Evolutionary conservation across 1,140 invertebrate species (phyloP), one percentile per base, ranked within the genome.

Genomic region (Drosophila setifemur): DNA sequence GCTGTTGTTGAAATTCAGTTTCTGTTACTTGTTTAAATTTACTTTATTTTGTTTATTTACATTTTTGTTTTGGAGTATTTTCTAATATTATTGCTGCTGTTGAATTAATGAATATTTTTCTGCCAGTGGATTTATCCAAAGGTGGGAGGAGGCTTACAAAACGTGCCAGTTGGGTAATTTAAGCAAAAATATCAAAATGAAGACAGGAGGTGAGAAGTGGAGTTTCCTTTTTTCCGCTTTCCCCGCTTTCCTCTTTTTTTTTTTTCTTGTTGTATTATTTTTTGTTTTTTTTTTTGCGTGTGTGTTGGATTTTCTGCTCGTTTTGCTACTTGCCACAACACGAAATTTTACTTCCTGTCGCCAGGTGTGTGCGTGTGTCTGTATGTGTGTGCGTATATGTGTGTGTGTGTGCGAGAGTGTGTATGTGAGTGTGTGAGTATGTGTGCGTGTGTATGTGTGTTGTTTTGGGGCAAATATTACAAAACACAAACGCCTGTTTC

Each of bases 401-500:
- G n/a, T n/a, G n/a, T n/a, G n/a, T n/a, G n/a, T 9, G 23, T 14
- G 21, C 35, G 3, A 7, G 40, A 8, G 23, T n/a, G 8, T 6
- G 26, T 4, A 6, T n/a, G 45, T 14, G 18, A 7, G 8, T 9
- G 31, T 42, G 47, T 18, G 53, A 23, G 53, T 9, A 29, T 23
- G 40, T 44, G 44, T 40, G 50, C 53, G 39, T 43, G 31, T 31
- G 50, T 33, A 53, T 28, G 45, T 60, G 50, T 60, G 68, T 73
- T 82, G 72, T 77, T 83, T 82, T 83, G 73, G 57, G 70, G 66
- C 74, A 85, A 85, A 85, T 85, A 85, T 85, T 85, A 83, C 79
- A 86, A 85, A 85, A 85, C 79, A 85, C 79, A 85, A 85, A 85
- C 74, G 75, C 81, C 81, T 86, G 79, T 85, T 85, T 85, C 79